These are phyloP conservation scores for Steromphala cineraria DNA, from an alignment of 2,888 invertebrate genomes.

Conservation along the genomic window DNA sequence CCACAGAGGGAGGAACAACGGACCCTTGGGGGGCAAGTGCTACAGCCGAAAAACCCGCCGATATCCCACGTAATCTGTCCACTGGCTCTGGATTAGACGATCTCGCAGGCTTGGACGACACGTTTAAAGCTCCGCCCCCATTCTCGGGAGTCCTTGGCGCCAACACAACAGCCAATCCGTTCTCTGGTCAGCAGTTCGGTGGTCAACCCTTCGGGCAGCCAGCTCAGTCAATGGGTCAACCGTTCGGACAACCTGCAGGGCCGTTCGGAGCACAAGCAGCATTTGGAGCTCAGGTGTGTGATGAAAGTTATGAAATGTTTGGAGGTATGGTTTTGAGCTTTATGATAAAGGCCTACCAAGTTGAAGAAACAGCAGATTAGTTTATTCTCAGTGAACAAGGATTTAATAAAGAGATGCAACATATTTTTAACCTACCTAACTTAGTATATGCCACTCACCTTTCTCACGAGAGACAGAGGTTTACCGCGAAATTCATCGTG, in stretches of 20 bases:
- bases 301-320: not conserved
- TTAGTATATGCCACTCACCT: too few species aligned
- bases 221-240: conserved; percentile 7
- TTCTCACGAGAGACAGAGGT: too few species aligned
- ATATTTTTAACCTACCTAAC: too few species aligned
- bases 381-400: too few species aligned
- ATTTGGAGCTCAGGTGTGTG: not conserved
- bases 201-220: conserved; percentile 20
- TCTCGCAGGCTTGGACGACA: conserved; percentile 30
- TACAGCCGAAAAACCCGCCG: conserved; percentile 20
- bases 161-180: conserved; percentile 27
- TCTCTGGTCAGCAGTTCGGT: conserved; percentile 15
- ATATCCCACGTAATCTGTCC: not conserved
- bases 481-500: too few species aligned
- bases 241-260: not conserved
- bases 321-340: too few species aligned
- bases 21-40: conserved; percentile 49
- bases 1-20: conserved; percentile 18
- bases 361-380: too few species aligned
- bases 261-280: conserved; percentile 13
- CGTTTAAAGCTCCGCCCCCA: conserved; percentile 20
- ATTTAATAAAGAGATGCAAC: too few species aligned
- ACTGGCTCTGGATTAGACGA: conserved; percentile 42
- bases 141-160: conserved; percentile 11
- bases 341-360: too few species aligned